phyloP scores from a whole-genome alignment of 2,797 vertebrate species.

The Steatocranus sp. region DNA sequence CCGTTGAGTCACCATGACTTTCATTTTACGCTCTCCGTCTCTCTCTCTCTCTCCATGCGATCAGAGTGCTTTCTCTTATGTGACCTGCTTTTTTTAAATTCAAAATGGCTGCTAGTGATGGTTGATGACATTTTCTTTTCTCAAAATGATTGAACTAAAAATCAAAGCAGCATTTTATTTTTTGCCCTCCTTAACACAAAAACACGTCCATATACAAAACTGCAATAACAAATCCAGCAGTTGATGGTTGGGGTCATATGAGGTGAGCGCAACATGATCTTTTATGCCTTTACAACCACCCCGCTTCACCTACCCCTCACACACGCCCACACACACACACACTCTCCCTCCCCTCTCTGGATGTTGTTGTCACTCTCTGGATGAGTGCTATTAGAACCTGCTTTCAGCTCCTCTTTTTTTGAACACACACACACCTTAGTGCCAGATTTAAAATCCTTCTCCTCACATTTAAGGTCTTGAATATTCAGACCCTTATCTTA shows the following conservation, averaged over 20 bases:
- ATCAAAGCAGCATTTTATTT: neutral
- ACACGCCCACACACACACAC: neutral
- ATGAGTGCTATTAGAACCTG: slow-evolving; percentile 42
- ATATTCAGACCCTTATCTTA: neutral
- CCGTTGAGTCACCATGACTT: slow-evolving; percentile 11
- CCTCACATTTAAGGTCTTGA: neutral
- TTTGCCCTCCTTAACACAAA: neutral
- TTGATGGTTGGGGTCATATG: slow-evolving; percentile 41
- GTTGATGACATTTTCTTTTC: neutral
- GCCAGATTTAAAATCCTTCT: neutral
- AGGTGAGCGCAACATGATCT: slow-evolving; percentile 63
- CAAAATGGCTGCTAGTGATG: slow-evolving; percentile 50
- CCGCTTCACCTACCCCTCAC: neutral
- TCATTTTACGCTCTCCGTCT: neutral
- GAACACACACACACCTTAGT: neutral
- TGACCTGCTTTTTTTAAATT: slow-evolving; percentile 7
- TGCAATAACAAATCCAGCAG: slow-evolving; percentile 6
- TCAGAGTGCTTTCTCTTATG: slow-evolving; percentile 20
- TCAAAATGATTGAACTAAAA: neutral
- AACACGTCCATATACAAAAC: neutral
- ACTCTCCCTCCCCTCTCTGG: slow-evolving; percentile 14
- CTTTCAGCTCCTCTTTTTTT: slow-evolving; percentile 28
- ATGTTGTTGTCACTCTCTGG: slow-evolving; percentile 47
- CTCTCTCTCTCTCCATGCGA: neutral
- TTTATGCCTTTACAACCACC: slow-evolving; percentile 9